Evolutionary conservation across 2,113 vertebrate genomes (phyloP).

Genomic region (Pachypanchax playfairii): DNA sequence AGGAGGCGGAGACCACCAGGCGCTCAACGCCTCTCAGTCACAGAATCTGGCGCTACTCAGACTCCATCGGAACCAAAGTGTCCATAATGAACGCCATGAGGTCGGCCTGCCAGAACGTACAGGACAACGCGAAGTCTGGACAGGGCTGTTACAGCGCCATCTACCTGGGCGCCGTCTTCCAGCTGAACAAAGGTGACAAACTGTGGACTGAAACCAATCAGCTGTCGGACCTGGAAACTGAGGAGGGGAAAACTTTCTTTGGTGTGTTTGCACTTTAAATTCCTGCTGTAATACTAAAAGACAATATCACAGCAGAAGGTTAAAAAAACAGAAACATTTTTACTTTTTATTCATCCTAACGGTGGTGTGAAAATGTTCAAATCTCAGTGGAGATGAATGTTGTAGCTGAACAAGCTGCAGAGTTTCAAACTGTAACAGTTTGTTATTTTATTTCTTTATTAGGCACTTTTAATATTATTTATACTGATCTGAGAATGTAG

Average conservation of each 20-base stretch:
- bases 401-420: neutral
- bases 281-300: neutral
- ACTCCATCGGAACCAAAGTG: constrained; percentile 10
- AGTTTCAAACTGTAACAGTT: constrained; percentile 74
- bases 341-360: constrained; percentile 57
- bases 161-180: constrained; percentile 80
- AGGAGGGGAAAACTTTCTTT: constrained; percentile 74
- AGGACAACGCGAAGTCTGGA: neutral
- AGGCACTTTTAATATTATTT: constrained; percentile 59
- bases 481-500: constrained; percentile 56
- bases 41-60: constrained; percentile 59
- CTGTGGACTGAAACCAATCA: constrained; percentile 68
- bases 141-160: constrained; percentile 71
- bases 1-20: rapidly evolving
- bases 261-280: constrained; percentile 78
- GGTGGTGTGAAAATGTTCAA: constrained; percentile 45
- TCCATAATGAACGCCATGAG: constrained; percentile 69
- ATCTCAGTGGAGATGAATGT: constrained; percentile 70
- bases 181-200: constrained; percentile 67
- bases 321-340: constrained; percentile 5
- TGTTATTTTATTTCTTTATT: constrained; percentile 40
- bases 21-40: constrained; percentile 62
- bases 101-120: constrained; percentile 62
- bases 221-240: constrained; percentile 53
- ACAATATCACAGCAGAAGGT: neutral